These are phyloP conservation scores for Patella pellucida DNA, from an alignment of 2,888 invertebrate genomes.

Conservation along the genomic window DNA sequence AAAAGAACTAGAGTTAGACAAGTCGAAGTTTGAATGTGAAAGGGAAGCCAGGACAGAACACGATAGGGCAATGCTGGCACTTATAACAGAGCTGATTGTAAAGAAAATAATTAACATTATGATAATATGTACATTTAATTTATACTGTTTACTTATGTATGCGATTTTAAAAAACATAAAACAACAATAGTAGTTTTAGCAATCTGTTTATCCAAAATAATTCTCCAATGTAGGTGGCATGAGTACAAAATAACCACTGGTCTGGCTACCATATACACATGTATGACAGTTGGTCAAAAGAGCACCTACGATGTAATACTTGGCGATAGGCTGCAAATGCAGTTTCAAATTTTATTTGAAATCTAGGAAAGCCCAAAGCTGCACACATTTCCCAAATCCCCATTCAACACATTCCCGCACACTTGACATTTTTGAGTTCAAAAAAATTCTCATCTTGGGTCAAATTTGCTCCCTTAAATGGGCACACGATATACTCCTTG, in stretches of 20 bases:
- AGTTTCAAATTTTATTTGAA: conserved; percentile 29
- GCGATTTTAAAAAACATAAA: too few species aligned
- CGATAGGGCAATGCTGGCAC: not conserved
- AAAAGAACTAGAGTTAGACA: not conserved
- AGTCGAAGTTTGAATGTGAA: not conserved
- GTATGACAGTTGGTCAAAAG: conserved; percentile 32
- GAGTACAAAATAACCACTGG: conserved; percentile 9
- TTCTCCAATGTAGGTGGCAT: conserved; percentile 19
- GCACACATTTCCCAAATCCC: conserved; percentile 20
- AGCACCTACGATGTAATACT: conserved; percentile 33
- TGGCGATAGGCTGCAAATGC: conserved; percentile 39
- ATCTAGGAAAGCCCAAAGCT: conserved; percentile 21
- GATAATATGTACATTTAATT: not conserved
- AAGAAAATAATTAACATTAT: too few species aligned
- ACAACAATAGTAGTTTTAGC: not conserved
- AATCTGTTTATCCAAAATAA: conserved; percentile 12
- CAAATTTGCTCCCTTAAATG: conserved; percentile 24
- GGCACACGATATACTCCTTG: conserved; percentile 13
- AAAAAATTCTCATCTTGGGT: conserved; percentile 19
- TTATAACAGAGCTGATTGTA: not conserved
- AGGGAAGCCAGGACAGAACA: not conserved
- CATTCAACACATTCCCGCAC: conserved; percentile 29
- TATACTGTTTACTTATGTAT: not conserved
- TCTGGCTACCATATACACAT: conserved; percentile 26
- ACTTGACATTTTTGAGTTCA: conserved; percentile 30